Evolutionary conservation across 2,888 invertebrate species (phyloP).

Genomic region (Parnassius smintheus): DNA sequence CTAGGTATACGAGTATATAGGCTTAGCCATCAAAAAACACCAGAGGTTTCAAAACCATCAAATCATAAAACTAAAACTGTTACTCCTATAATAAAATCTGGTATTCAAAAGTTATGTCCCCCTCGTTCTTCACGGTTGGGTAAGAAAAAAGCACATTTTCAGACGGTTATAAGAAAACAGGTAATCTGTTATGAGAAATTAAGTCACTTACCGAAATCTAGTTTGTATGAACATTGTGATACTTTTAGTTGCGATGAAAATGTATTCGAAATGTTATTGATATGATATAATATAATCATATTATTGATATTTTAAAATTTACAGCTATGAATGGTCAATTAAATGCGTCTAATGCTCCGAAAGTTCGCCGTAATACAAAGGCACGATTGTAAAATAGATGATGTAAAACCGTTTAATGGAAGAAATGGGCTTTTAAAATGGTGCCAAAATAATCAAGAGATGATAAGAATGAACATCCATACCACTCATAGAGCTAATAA

Average conservation of each 20-base stretch:
- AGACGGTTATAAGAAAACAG: conserved; percentile 49
- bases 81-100: conserved; percentile 67
- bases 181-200: not conserved
- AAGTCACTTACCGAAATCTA: too few species aligned
- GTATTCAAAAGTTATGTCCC: conserved; percentile 63
- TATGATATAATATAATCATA: not conserved
- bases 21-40: conserved; percentile 49
- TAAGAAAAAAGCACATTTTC: conserved; percentile 56
- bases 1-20: too few species aligned
- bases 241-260: not conserved
- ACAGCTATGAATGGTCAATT: not conserved
- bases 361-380: too few species aligned
- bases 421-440: too few species aligned
- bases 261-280: not conserved
- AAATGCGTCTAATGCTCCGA: too few species aligned
- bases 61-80: conserved; percentile 52
- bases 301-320: not conserved
- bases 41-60: conserved; percentile 48
- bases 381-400: not conserved
- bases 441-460: too few species aligned
- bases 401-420: too few species aligned
- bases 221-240: too few species aligned
- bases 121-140: conserved; percentile 57
- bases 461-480: too few species aligned
- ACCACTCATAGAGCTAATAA: too few species aligned